Evolutionary conservation across 2,797 vertebrate genomes (phyloP), one percentile per base, ranked within the genome.

Genomic region (Hippoglossus hippoglossus): DNA sequence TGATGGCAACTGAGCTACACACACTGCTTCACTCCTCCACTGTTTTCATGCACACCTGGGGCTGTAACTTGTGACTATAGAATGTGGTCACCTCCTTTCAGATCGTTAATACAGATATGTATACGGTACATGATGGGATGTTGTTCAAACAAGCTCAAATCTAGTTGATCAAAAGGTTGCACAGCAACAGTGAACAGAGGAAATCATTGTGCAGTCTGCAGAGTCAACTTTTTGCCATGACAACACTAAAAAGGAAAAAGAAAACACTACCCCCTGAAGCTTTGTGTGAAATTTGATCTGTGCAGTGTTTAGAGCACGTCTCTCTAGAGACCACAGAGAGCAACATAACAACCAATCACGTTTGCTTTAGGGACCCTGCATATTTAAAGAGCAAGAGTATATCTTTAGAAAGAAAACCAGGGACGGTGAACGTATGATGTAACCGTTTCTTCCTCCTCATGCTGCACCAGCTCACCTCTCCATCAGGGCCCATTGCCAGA

Each of bases 401-500:
- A 46, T 44, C 6, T n/a, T 28, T 2, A 49, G 50, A 6, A 11
- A 21, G 11, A 50, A 44, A 57, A 28, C 25, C 11, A 57, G 41
- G 15, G 28, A 36, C 34, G 13, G 15, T 55, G 3, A 61, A 18
- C 6, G 52, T 22, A 3, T 16, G 6, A 13, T 63, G 41, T 6
- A 34, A 61, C 47, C 6, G 4, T 44, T 13, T 51, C 0, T 18
- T 50, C 15, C 19, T 52, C 10, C 26, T 15, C 7, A 12, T 57
- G 24, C 61, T 61, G 51, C 28, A 31, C 44, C 19, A 44, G 21
- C 95, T 95, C 70, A 98, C 97, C 92, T 99, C 97, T 3, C 98
- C 97, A 36, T 99, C 98, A 0, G 98, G 97, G 3, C 98, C 98
- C 2, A 99, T 80, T 0, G 92, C 94, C 2, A 96, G 87, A 2